Evolutionary conservation across 2,797 vertebrate genomes (phyloP), one percentile per base, ranked within the genome.

Genomic region (Margarornis squamiger): DNA sequence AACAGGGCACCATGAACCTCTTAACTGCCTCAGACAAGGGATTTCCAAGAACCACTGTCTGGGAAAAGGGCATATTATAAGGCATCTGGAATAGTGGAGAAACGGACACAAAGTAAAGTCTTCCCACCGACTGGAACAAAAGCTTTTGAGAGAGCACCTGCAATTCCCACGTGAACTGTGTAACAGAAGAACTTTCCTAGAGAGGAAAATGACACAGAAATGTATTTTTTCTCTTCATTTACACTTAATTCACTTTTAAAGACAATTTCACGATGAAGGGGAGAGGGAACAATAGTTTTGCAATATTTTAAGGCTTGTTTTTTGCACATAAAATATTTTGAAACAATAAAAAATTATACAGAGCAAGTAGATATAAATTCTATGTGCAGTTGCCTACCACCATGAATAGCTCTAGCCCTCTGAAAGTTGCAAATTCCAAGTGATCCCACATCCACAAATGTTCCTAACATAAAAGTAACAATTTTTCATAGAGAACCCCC

Each of bases 91-190:
- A 48, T 14, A 46, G 7, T 20, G 29, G 45, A 74, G 26, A 55
- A 83, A 70, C 2, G 8, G 18, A n/a, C 26, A 36, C 10, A 21
- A 21, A 34, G 15, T 63, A 12, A 21, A 34, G 12, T 63, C 61
- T 43, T 63, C 21, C 27, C 45, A 43, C 30, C 7, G 23, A 24
- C 14, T 12, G 10, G 41, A 30, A 45, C 14, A 45, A 12, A 63
- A 43, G 41, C 15, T n/a, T 43, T 32, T n/a, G 30, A 34, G 14
- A 8, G 4, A 0, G 1, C 3, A 6, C 6, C 55, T 87, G 32
- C 23, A 52, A 15, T 8, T 52, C 49, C 39, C 39, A 41, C 12
- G 30, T 32, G 23, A 52, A 12, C 15, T 48, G 23, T 26, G 3
- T 14, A 71, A 32, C 14, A 41, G 10, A 4, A 57, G 19, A 71